phyloP scores from a whole-genome alignment of 2,797 vertebrate genomes.

The Sorex maritimensis region DNA sequence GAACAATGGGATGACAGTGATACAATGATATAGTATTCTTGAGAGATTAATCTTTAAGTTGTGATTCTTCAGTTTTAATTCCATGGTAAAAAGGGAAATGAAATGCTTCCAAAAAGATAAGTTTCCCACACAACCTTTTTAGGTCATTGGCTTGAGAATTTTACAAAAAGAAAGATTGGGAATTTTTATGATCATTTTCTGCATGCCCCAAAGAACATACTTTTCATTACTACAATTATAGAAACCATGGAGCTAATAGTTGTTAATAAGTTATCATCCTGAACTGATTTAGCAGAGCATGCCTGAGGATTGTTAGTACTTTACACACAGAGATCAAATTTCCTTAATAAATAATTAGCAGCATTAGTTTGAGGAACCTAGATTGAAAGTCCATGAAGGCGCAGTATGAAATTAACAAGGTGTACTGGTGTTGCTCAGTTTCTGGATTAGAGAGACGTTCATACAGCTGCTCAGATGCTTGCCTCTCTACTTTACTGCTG shows the following conservation, averaged over 20 bases:
- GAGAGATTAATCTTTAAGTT: slow-evolving; percentile 6
- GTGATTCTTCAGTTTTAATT: not conserved
- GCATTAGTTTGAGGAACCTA: not conserved
- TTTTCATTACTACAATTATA: slow-evolving; percentile 12
- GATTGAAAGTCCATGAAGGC: not conserved
- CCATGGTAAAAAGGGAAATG: not conserved
- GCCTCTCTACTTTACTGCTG: too few relatives aligned
- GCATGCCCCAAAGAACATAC: not conserved
- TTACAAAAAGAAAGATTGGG: not conserved
- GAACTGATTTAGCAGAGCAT: slow-evolving; percentile 46
- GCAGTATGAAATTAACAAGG: not conserved
- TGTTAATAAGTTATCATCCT: slow-evolving; percentile 21
- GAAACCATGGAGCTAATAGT: slow-evolving; percentile 7
- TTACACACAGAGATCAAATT: not conserved
- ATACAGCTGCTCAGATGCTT: too few relatives aligned
- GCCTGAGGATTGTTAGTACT: slow-evolving; percentile 55
- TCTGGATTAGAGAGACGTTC: too few relatives aligned
- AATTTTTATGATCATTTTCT: slow-evolving; percentile 28
- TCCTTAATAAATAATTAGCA: slow-evolving; percentile 14
- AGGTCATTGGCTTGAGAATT: slow-evolving; percentile 39
- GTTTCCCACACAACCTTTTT: not conserved
- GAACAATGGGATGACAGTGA: too few relatives aligned
- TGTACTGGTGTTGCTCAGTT: too few relatives aligned
- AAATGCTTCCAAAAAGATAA: slow-evolving; percentile 22
- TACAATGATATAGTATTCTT: not conserved